Percentiles rank a stretch among this genome's conserved stretches.
phyloP scores from a whole-genome alignment of 2,888 invertebrate genomes.

The Sesia bembeciformis region DNA sequence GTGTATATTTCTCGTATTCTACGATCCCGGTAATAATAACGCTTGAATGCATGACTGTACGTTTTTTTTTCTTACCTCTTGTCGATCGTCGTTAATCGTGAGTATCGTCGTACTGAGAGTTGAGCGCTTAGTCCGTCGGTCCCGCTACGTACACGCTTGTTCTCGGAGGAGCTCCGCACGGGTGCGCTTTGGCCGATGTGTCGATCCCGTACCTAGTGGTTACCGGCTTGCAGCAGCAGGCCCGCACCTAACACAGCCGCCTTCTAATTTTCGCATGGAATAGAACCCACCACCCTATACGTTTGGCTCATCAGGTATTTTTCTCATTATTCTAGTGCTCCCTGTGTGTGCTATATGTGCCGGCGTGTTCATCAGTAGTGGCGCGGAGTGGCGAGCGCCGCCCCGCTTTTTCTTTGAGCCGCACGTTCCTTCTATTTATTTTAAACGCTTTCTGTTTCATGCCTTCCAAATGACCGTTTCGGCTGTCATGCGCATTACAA shows the following conservation, averaged over 20 bases:
- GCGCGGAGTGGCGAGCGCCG: slow-evolving; percentile 45
- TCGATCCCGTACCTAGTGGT: slow-evolving; percentile 62
- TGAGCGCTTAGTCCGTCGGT: slow-evolving; percentile 69
- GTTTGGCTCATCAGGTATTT: slow-evolving; percentile 74
- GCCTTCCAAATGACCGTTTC: slow-evolving; percentile 74
- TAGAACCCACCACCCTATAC: slow-evolving; percentile 71
- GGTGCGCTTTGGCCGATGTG: slow-evolving; percentile 69
- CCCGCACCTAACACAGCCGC: slow-evolving; percentile 72
- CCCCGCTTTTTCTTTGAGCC: slow-evolving; percentile 45
- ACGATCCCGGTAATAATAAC: slow-evolving; percentile 90
- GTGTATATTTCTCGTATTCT: slow-evolving; percentile 73
- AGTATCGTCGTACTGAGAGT: slow-evolving; percentile 68
- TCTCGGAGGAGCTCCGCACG: slow-evolving; percentile 64
- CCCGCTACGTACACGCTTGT: slow-evolving; percentile 74
- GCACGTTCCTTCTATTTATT: slow-evolving; percentile 63
- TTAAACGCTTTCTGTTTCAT: slow-evolving; percentile 74
- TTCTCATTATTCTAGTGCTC: slow-evolving; percentile 69
- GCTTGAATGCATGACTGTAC: slow-evolving; percentile 91
- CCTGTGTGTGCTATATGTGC: slow-evolving; percentile 67
- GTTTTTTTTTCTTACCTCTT: slow-evolving; percentile 77
- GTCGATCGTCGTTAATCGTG: slow-evolving; percentile 66
- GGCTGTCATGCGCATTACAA: slow-evolving; percentile 67
- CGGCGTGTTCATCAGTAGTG: slow-evolving; percentile 58
- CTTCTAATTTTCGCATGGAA: slow-evolving; percentile 73
- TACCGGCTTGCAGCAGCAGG: slow-evolving; percentile 64